Evolutionary conservation across 2,113 vertebrate genomes (phyloP).

Genomic region (Clarias macrocephalus): DNA sequence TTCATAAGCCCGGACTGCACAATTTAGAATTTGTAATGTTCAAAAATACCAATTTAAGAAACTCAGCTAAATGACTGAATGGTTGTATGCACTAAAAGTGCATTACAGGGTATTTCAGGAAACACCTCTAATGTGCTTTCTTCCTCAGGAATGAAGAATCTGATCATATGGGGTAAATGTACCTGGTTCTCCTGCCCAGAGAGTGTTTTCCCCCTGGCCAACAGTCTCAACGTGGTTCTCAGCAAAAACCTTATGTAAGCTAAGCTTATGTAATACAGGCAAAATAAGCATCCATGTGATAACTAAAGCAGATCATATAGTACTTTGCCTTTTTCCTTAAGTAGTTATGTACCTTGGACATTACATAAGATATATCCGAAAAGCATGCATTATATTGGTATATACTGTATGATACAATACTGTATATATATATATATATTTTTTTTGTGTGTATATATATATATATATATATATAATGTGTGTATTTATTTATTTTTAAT

Average conservation of each 20-base stretch:
- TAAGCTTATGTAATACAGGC: conserved; percentile 47
- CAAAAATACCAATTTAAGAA: not conserved
- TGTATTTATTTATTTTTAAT: conserved; percentile 1
- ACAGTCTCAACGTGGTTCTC: conserved; percentile 70
- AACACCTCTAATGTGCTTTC: not conserved
- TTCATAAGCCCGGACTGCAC: not conserved
- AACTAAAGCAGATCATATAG: not conserved
- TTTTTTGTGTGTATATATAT: too few relatives aligned
- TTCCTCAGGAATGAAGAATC: conserved; percentile 73
- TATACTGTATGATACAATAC: too few relatives aligned
- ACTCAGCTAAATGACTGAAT: not conserved
- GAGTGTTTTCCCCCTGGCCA: conserved; percentile 63
- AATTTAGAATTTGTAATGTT: not conserved
- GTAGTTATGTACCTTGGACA: not conserved
- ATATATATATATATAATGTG: too few relatives aligned
- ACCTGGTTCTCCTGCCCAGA: conserved; percentile 67
- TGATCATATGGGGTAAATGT: conserved; percentile 73
- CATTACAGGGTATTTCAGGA: not conserved
- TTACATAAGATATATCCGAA: not conserved
- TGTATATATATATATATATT: too few relatives aligned
- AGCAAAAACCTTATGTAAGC: conserved; percentile 68
- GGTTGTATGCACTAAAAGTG: not conserved
- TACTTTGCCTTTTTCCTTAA: not conserved
- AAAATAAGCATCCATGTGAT: not conserved
- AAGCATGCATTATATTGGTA: not conserved